Evolutionary conservation across 2,113 vertebrate genomes (phyloP).

Genomic region (Macaca nemestrina): DNA sequence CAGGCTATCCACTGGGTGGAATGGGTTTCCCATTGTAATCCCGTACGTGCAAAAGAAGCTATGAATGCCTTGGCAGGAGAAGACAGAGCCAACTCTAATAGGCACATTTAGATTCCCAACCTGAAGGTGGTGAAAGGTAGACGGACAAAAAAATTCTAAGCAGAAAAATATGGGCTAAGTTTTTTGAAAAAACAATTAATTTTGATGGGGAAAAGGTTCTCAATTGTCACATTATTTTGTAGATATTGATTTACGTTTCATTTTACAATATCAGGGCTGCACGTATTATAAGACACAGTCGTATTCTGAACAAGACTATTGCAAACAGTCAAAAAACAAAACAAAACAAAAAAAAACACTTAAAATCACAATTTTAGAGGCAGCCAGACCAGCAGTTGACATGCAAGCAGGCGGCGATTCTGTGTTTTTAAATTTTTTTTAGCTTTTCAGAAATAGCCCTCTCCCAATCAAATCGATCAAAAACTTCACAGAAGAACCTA

Average conservation of each 20-base stretch:
- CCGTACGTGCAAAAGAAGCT: neutral
- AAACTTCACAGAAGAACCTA: neutral
- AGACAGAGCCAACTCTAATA: neutral
- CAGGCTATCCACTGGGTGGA: neutral
- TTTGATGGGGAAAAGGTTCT: neutral
- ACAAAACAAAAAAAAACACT: neutral
- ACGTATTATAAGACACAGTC: neutral
- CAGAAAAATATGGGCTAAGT: neutral
- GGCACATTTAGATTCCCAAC: neutral
- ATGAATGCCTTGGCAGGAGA: neutral
- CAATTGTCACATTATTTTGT: neutral
- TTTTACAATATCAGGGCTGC: neutral
- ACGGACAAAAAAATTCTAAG: neutral
- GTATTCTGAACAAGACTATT: neutral
- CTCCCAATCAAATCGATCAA: neutral
- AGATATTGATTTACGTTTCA: neutral
- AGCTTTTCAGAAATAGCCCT: constrained; percentile 36
- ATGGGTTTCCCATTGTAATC: neutral
- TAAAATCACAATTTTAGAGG: neutral
- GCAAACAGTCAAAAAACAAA: neutral
- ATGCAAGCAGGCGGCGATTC: neutral
- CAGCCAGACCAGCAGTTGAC: neutral
- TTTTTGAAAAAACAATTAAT: neutral
- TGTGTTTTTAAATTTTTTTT: neutral
- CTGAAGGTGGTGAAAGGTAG: neutral